Base-by-base conservation (phyloP, 2,113 vertebrate genomes). In the Propithecus coquereli region DNA sequence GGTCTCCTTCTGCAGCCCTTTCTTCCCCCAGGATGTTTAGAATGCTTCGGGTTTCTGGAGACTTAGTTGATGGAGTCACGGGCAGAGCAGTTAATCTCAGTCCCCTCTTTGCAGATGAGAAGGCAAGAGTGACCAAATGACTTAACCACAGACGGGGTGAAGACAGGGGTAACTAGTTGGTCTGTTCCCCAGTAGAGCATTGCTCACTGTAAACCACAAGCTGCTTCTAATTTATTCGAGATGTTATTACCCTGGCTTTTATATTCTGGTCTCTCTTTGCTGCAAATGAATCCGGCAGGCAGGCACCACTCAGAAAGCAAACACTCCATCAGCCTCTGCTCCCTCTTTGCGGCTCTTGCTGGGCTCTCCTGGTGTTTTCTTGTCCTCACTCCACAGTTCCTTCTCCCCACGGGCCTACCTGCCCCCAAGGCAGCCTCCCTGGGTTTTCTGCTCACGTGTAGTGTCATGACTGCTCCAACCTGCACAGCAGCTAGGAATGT, bases 191-290 rank as follows among this genome's bases (percentile, higher is more conserved):
- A 59, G n/a, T 25, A 71, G 74, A 88, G 25, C 61, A 20, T 0
- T 54, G 87, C 79, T 94, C 70, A 5, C 20, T 91, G 6, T 57
- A 77, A 87, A 74, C 61, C 65, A 30, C n/a, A 82, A 91, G 79
- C 77, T 81, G 83, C 82, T 94, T 87, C 88, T 86, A 4, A 45
- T 80, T 86, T 95, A 79, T 76, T 83, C 0, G 23, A 45, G 77
- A 68, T 74, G 73, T 79, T 83, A 40, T 54, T 74, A 23, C 63
- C 79, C 20, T 52, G 61, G 54, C 63, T 43, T 83, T 80, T 40
- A 13, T 59, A 14, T 74, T 83, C 63, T 43, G 73, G 54, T 32
- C 23, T 86, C 6, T 77, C n/a, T 61, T 70, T 76, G 57, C 88
- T 83, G 23, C 70, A 83, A 6, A 40, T 71, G 86, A 87, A 70